Conservation (phyloP, 2,113 vertebrate species). For the Eira barbara region DNA sequence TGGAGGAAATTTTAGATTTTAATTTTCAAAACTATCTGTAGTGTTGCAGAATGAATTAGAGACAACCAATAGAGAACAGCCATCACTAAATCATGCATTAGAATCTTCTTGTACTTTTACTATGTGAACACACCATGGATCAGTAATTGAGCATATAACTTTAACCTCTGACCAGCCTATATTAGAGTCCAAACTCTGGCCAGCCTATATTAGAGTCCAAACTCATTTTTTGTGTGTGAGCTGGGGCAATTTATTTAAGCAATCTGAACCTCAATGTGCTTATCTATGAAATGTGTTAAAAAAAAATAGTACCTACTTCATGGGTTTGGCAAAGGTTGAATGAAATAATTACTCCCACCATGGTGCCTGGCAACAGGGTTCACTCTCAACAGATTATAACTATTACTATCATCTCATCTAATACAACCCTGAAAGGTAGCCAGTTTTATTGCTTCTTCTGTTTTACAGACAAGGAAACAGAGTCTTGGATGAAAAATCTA, state of each 20-base stretch:
- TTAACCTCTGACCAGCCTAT: background rate
- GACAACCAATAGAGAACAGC: background rate
- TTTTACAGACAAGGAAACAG: conserved; percentile 9
- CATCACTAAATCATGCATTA: background rate
- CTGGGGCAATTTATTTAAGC: background rate
- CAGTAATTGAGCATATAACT: background rate
- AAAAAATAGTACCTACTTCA: background rate
- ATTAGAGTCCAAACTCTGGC: conserved; percentile 16
- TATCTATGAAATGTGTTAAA: background rate
- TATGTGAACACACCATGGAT: background rate
- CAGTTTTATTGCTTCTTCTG: background rate
- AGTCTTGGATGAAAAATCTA: background rate
- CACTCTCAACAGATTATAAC: background rate
- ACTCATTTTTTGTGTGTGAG: conserved; percentile 17
- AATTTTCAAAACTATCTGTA: background rate
- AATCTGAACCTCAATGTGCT: background rate
- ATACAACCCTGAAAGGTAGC: background rate
- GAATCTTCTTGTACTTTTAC: background rate
- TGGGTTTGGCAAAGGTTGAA: background rate
- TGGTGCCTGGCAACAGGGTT: background rate
- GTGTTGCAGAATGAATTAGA: conserved; percentile 21
- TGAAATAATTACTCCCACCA: background rate
- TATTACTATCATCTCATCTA: background rate
- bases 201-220: background rate
- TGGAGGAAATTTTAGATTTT: background rate